Percentiles rank a stretch among this genome's conserved stretches.
phyloP scores from a whole-genome alignment of 2,888 invertebrate genomes.

The Plebejus anna region DNA sequence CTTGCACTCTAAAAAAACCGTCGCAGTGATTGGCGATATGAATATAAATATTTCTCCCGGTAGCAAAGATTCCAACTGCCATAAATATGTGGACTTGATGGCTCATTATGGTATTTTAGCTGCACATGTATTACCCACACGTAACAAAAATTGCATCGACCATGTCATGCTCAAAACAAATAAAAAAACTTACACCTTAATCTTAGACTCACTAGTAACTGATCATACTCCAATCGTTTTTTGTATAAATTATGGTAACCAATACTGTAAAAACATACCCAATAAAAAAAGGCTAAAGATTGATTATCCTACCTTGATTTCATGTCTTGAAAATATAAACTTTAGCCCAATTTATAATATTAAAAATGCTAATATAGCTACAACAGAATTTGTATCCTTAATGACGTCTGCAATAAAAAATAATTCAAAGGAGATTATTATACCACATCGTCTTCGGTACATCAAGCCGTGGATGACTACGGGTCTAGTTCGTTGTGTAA shows the following conservation, averaged over 20 bases:
- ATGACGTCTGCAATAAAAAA: neutral
- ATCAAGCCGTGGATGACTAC: neutral
- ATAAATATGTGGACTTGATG: neutral
- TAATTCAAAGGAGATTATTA: neutral
- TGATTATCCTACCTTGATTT: neutral
- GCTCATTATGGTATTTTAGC: neutral
- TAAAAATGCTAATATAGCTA: neutral
- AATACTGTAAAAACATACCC: neutral
- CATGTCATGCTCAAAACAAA: neutral
- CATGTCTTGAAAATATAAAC: neutral
- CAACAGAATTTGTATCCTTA: neutral
- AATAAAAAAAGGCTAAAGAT: neutral
- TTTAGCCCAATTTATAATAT: neutral
- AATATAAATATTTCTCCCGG: slow-evolving; percentile 4
- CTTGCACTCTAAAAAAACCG: neutral
- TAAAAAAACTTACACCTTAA: neutral
- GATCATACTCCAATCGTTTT: neutral
- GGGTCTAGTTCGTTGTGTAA: neutral
- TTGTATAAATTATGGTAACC: neutral
- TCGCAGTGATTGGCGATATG: slow-evolving; percentile 2
- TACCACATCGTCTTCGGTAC: neutral
- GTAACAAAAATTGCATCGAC: neutral
- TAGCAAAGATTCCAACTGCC: neutral
- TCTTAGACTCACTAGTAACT: neutral
- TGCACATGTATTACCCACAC: neutral